Evolutionary conservation across 1,140 invertebrate species (phyloP), one percentile per base, ranked within the genome.

Genomic region (Notospermus geniculatus): DNA sequence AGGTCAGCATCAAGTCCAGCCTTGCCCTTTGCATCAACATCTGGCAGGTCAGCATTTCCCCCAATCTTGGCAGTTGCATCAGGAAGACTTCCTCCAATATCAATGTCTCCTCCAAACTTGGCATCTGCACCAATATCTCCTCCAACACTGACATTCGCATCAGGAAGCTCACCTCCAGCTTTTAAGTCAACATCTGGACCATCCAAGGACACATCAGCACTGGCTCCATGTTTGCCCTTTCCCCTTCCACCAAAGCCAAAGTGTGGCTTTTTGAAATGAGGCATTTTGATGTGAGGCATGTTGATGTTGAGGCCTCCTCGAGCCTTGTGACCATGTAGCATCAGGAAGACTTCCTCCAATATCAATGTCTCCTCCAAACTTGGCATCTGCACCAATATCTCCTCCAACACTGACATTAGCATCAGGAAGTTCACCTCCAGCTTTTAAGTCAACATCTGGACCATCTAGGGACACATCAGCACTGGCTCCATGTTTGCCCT

Each of bases 121-220:
- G 25, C 46, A 50, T 50, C 46, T 7, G 5, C 46, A 50, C 25
- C 46, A 27, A 50, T 23, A 19, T n/a, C 46, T 50, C 46, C 46
- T 50, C 25, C 46, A 50, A 27, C 5, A 23, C 46, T 27, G 46
- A 23, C 46, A 50, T 50, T n/a, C 4, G 46, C 46, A 50, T 50
- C 46, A 7, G 46, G 46, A 5, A 50, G 25, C 19, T 50, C 25
- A 50, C 46, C 46, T n/a, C n/a, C n/a, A n/a, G 46, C 46, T 7
- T 50, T 50, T 9, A 50, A 4, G n/a, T 50, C 46, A 27, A 50
- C 46, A 50, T 50, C 46, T 23, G 46, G 46, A n/a, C 46, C 46
- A 23, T 50, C 46, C 5, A 50, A n/a, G 4, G n/a, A 19, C 4
- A 50, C 4, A n/a, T 27, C 46, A 50, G 19, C 46, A 23, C 25